phyloP scores from a whole-genome alignment of 1,140 invertebrate species.

The Drosophila elegans region DNA sequence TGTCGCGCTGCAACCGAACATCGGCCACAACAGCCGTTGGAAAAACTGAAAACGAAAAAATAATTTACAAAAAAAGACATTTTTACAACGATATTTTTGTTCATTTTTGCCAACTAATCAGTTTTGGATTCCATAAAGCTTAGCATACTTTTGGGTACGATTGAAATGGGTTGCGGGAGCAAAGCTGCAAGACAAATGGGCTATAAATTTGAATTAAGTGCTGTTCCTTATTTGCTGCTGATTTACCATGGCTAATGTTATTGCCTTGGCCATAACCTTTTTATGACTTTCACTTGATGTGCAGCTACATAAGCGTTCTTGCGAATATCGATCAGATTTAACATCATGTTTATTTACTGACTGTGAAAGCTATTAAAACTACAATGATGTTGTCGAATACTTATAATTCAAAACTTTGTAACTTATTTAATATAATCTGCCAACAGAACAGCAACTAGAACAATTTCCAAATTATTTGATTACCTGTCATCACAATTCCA shows the following conservation, averaged over 20 bases:
- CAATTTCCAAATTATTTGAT: slow-evolving; percentile 39
- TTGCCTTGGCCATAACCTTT: slow-evolving; percentile 34
- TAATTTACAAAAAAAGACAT: background rate
- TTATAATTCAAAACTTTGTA: background rate
- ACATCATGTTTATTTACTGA: slow-evolving; percentile 17
- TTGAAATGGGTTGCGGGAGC: slow-evolving; percentile 6
- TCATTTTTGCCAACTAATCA: slow-evolving; percentile 42
- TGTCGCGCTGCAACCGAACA: slow-evolving; percentile 26
- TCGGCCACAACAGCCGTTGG: background rate
- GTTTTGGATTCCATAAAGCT: slow-evolving; percentile 21
- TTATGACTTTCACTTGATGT: slow-evolving; percentile 38
- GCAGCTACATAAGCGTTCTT: slow-evolving; percentile 21
- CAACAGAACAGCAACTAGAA: slow-evolving; percentile 1
- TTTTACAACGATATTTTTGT: background rate
- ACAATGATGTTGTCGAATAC: background rate
- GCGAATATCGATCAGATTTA: slow-evolving; percentile 8
- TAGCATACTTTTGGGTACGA: slow-evolving; percentile 23
- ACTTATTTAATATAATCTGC: too few species aligned
- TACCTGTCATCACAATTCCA: slow-evolving; percentile 44
- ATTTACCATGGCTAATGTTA: slow-evolving; percentile 44
- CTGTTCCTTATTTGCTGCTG: slow-evolving; percentile 30
- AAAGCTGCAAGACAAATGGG: slow-evolving; percentile 16
- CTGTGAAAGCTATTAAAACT: background rate
- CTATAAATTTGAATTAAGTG: slow-evolving; percentile 45
- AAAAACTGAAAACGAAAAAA: background rate